Base-by-base conservation (phyloP, 2,113 vertebrate genomes). In the Pontoporia blainvillei region DNA sequence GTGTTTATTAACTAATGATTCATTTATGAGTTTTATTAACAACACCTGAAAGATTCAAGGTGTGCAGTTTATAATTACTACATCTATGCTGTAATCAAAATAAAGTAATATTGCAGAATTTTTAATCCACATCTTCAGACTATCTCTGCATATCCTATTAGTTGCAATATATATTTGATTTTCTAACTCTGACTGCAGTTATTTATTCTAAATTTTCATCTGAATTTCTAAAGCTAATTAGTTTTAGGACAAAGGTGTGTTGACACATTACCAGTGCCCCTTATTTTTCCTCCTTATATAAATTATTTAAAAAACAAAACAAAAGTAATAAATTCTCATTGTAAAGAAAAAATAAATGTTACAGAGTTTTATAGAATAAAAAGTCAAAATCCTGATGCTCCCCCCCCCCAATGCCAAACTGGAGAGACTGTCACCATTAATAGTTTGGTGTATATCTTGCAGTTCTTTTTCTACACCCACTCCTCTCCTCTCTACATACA, bases 141-240 rank as follows among this genome's bases (percentile, higher is more conserved):
- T 78, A 17, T 85, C 73, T 93, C 18, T 36, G 94, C 66, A n/a
- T 91, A 23, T 69, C 44, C 3, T 90, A 21, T 46, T 34, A 85
- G n/a, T 86, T 92, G 34, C 29, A 82, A 39, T 54, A 49, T 8
- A 39, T 34, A 75, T 90, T 34, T 92, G 81, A 71, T 84, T 88
- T 88, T 96, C 14, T 85, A 90, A 93, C 66, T 64, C 10, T 84
- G 36, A 71, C 39, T 81, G 31, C 27, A 92, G 46, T 83, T 52
- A 36, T 75, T 71, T 86, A 85, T 86, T 88, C 34, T 79, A 75
- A 82, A 73, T 62, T 89, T 93, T 94, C 21, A 73, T 87, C 4
- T 93, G 49, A 85, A 87, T 76, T 91, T 96, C 49, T 83, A 71
- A 96, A 95, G 72, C 25, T 14, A 62, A 69, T 27, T 93, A 81